Evolutionary conservation across 2,113 vertebrate genomes (phyloP), one percentile per base, ranked within the genome.

Genomic region (Chloropsis hardwickii): DNA sequence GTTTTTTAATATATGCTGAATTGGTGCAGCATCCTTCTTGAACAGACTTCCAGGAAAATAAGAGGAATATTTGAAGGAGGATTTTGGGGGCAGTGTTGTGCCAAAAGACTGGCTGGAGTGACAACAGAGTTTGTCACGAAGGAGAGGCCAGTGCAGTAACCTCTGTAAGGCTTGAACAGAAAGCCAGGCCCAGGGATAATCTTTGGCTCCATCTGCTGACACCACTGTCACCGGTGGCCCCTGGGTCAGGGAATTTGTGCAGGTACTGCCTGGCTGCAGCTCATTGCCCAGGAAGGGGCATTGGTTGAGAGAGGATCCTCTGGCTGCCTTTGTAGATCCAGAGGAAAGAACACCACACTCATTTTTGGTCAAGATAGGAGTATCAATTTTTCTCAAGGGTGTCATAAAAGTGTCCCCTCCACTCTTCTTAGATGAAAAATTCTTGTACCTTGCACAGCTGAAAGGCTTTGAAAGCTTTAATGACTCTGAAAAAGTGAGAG

Each of bases 141-240:
- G 51, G 29, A 67, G 27, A 51, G 28, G 18, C 22, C 37, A 50
- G 35, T 62, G 50, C 42, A 29, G 50, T 85, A 23, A 58, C 13
- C 25, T 65, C 62, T 80, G 15, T 15, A 70, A 56, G 51, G 45
- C 50, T 29, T 13, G 21, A 29, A 11, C 2, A 40, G 33, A 40
- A 76, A 67, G 10, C 14, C 35, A 28, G 42, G 14, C 56, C 14
- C 40, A 35, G 31, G 17, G 50, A 20, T 70, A 86, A 86, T 86
- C 79, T 96, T 77, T 95, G 74, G 79, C 92, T 92, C 92, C 96
- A 90, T 92, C 90, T 95, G 71, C 87, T 94, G 81, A 60, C 84
- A 66, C 35, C 4, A 2, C 20, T 82, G 58, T 51, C 79, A 48
- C 50, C 0, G 1, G 25, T 0, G 7, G 42, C 31, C 44, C 28